Conservation (phyloP, 2,113 vertebrate genomes). For the Ornithorhynchus anatinus region DNA sequence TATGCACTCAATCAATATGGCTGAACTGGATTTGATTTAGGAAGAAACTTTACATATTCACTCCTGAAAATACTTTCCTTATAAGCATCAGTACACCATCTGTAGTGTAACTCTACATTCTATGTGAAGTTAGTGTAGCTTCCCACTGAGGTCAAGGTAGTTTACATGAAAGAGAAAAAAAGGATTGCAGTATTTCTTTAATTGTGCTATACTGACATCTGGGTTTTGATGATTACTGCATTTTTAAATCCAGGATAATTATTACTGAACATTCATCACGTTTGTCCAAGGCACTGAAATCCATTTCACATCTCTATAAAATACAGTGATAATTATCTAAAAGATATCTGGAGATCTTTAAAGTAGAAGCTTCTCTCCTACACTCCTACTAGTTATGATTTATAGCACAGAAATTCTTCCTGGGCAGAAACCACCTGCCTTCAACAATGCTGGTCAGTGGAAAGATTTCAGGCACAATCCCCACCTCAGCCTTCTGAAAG, state of each 20-base stretch:
- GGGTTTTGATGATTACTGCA: constrained; percentile 59
- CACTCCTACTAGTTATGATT: constrained; percentile 30
- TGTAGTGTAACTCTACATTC: background rate
- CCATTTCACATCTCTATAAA: constrained; percentile 68
- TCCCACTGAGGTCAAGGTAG: constrained; percentile 13
- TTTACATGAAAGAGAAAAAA: background rate
- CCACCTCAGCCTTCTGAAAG: background rate
- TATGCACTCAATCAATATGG: background rate
- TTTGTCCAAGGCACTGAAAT: constrained; percentile 64
- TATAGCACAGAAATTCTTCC: background rate
- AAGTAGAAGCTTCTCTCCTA: constrained; percentile 60
- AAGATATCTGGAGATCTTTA: constrained; percentile 66
- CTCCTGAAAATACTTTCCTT: background rate
- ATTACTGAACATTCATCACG: constrained; percentile 66
- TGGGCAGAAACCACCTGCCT: background rate
- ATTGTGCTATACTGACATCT: constrained; percentile 47
- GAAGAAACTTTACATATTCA: background rate
- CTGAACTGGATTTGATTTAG: background rate
- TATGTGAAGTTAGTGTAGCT: constrained; percentile 1
- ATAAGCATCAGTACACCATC: background rate
- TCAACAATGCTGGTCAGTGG: background rate
- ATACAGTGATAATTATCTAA: constrained; percentile 62
- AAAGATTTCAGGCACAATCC: background rate
- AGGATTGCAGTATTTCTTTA: constrained; percentile 47
- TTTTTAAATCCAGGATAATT: constrained; percentile 59